These are phyloP conservation scores for Sinocyclocheilus anshuiensis DNA, from an alignment of 2,113 vertebrate species.

Conservation along the genomic window DNA sequence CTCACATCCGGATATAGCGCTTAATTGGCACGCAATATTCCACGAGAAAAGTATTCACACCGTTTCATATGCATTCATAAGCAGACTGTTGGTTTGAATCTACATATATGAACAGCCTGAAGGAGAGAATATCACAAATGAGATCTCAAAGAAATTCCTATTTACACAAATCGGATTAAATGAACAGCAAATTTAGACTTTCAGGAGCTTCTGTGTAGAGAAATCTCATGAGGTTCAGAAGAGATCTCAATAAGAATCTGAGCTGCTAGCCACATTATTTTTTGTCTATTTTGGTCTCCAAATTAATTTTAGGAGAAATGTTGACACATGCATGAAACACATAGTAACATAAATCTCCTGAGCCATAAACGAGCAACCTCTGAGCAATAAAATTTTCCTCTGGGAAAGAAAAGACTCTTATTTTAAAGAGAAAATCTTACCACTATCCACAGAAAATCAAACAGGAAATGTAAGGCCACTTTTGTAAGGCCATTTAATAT, in stretches of 20 bases:
- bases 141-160: background rate
- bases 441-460: background rate
- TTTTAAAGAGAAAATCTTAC: background rate
- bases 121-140: background rate
- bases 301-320: background rate
- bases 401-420: too few relatives aligned
- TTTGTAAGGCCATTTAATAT: background rate
- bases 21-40: background rate
- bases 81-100: background rate
- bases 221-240: background rate
- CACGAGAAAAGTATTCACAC: slow-evolving; percentile 4
- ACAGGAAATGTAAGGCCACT: background rate
- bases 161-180: background rate
- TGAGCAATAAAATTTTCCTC: too few relatives aligned
- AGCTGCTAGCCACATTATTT: background rate
- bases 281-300: background rate
- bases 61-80: background rate
- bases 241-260: background rate
- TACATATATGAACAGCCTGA: background rate
- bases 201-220: background rate
- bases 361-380: too few relatives aligned
- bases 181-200: background rate
- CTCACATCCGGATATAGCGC: background rate
- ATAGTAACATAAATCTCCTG: too few relatives aligned
- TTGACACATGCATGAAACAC: background rate